These are phyloP conservation scores for Bombus ignitus DNA, from an alignment of 1,140 invertebrate genomes.

Conservation along the genomic window DNA sequence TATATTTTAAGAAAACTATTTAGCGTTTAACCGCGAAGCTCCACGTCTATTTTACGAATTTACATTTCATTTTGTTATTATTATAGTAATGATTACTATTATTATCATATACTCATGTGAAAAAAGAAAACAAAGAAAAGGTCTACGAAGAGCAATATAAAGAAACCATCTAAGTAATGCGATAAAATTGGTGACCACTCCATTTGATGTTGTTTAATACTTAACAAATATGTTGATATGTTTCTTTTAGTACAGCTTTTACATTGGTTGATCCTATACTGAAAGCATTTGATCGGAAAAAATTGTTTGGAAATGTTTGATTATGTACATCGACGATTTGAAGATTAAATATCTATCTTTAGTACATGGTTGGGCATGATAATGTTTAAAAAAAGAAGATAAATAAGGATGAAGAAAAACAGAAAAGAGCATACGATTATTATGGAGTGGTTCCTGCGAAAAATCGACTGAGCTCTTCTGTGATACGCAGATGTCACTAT, in stretches of 20 bases:
- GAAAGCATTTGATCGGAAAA: background rate
- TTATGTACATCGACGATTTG: background rate
- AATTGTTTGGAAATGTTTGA: background rate
- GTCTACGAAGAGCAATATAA: constrained; percentile 60
- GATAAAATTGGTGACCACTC: constrained; percentile 55
- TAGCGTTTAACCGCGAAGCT: constrained; percentile 5
- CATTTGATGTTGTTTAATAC: constrained; percentile 25
- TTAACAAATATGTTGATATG: background rate
- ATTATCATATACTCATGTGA: constrained; percentile 23
- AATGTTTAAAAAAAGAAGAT: background rate
- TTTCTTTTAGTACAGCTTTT: background rate
- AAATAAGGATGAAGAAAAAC: background rate
- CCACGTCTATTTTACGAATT: constrained; percentile 33
- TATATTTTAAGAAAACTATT: constrained; percentile 16
- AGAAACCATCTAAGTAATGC: constrained; percentile 46
- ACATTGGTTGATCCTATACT: background rate
- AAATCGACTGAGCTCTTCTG: constrained; percentile 72
- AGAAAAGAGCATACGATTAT: constrained; percentile 4
- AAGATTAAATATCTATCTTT: background rate
- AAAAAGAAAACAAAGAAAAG: constrained; percentile 14
- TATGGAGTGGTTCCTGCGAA: constrained; percentile 60
- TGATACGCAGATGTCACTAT: constrained; percentile 72
- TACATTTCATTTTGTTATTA: constrained; percentile 32
- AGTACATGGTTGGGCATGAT: background rate
- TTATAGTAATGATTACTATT: background rate